These are phyloP conservation scores for Thyatira batis DNA, from an alignment of 2,888 invertebrate species.

Conservation along the genomic window DNA sequence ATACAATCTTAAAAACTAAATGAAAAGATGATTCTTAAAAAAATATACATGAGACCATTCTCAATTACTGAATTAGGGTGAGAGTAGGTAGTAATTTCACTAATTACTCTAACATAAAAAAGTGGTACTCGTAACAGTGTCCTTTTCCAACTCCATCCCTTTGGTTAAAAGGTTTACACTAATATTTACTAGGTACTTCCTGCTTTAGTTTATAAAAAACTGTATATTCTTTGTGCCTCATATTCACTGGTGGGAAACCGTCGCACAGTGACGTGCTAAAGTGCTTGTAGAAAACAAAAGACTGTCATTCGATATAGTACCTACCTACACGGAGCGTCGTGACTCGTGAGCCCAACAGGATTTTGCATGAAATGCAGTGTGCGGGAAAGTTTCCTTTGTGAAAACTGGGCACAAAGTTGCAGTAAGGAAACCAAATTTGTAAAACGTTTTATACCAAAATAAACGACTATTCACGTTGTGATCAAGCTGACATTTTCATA, in stretches of 20 bases:
- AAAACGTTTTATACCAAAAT: not conserved
- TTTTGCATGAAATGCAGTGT: not conserved
- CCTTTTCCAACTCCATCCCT: too few relatives aligned
- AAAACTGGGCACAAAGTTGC: not conserved
- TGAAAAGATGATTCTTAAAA: too few relatives aligned
- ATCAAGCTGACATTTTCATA: too few relatives aligned
- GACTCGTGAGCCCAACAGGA: slow-evolving; percentile 7
- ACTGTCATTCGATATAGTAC: slow-evolving; percentile 62
- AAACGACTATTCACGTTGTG: not conserved
- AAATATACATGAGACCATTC: too few relatives aligned
- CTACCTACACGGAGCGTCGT: slow-evolving; percentile 28
- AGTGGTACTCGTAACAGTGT: too few relatives aligned
- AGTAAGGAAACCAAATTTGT: not conserved
- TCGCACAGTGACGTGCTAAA: slow-evolving; percentile 53
- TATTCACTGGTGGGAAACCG: slow-evolving; percentile 37
- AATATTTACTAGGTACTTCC: not conserved
- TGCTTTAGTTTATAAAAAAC: slow-evolving; percentile 3
- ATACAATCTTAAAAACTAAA: too few relatives aligned
- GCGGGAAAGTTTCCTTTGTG: not conserved
- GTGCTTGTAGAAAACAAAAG: slow-evolving; percentile 64
- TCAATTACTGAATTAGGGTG: too few relatives aligned
- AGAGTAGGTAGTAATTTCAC: too few relatives aligned
- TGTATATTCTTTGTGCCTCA: slow-evolving; percentile 34
- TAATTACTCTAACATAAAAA: too few relatives aligned
- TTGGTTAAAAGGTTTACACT: not conserved